These are phyloP conservation scores for Sclerurus mexicanus DNA, from an alignment of 2,113 vertebrate species.

Conservation along the genomic window DNA sequence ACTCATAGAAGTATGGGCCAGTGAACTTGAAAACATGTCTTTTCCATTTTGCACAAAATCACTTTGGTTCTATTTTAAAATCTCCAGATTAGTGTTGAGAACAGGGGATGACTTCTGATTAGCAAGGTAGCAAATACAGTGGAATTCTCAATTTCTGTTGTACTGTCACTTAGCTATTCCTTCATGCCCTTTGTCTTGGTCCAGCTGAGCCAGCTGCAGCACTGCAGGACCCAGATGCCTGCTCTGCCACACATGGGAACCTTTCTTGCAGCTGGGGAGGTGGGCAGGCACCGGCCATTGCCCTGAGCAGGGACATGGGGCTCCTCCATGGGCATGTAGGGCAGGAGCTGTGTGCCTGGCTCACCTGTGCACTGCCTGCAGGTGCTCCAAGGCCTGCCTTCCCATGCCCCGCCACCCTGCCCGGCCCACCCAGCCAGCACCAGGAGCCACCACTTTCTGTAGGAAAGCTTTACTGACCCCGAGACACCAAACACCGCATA, in stretches of 20 bases:
- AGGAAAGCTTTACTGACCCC: neutral
- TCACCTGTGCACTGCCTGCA: too few species aligned
- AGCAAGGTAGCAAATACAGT: neutral
- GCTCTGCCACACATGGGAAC: too few species aligned
- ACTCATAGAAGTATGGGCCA: rapidly evolving
- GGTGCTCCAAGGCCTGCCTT: too few species aligned
- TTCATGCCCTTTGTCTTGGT: too few species aligned
- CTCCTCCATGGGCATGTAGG: too few species aligned
- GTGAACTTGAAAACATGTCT: neutral
- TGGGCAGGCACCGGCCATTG: too few species aligned
- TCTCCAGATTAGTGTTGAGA: neutral
- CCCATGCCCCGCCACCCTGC: neutral
- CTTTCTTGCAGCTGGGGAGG: too few species aligned
- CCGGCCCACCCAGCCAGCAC: neutral
- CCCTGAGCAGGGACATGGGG: too few species aligned
- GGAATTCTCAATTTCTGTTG: neutral
- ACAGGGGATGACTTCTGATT: rapidly evolving
- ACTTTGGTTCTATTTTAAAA: neutral
- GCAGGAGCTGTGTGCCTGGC: too few species aligned
- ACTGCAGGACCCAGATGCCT: too few species aligned
- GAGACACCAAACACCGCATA: neutral
- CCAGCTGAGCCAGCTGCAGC: too few species aligned
- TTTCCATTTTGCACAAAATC: neutral
- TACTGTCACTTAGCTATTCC: too few species aligned
- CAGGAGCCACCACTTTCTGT: rapidly evolving